Evolutionary conservation across 2,113 vertebrate genomes (phyloP).

Genomic region (Thalassarche chlororhynchos): DNA sequence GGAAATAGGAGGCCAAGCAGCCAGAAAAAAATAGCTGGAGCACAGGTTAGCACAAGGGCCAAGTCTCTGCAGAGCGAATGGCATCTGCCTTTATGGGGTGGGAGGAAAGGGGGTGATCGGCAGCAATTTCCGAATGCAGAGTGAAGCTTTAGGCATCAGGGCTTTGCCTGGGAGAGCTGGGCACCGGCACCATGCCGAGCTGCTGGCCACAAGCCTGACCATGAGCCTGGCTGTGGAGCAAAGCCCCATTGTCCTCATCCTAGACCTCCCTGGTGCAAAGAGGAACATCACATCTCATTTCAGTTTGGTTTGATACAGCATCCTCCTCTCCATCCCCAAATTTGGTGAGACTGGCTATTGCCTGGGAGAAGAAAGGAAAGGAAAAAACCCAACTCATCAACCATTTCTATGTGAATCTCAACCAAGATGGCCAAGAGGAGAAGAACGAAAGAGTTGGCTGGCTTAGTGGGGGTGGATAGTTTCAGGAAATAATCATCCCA

Average conservation of each 20-base stretch:
- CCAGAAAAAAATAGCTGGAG: neutral
- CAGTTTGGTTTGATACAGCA: neutral
- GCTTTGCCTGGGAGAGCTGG: neutral
- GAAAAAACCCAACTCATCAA: neutral
- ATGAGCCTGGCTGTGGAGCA: neutral
- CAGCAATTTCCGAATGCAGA: neutral
- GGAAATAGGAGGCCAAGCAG: neutral
- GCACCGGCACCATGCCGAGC: fast-evolving
- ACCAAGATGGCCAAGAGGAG: neutral
- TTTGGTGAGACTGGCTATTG: neutral
- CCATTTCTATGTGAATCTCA: neutral
- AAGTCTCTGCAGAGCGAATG: neutral
- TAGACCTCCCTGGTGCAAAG: neutral
- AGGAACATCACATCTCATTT: neutral
- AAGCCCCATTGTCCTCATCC: neutral
- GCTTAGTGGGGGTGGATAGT: neutral
- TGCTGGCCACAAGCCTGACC: neutral
- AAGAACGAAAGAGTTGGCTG: neutral
- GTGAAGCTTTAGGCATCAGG: neutral
- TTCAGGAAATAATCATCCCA: slow-evolving; percentile 35
- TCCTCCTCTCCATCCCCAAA: neutral
- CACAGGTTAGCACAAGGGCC: neutral
- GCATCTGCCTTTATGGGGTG: neutral
- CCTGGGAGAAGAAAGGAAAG: neutral
- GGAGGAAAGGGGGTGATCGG: neutral